Conservation (phyloP, 1,140 invertebrate species). For the Heliconius himera region DNA sequence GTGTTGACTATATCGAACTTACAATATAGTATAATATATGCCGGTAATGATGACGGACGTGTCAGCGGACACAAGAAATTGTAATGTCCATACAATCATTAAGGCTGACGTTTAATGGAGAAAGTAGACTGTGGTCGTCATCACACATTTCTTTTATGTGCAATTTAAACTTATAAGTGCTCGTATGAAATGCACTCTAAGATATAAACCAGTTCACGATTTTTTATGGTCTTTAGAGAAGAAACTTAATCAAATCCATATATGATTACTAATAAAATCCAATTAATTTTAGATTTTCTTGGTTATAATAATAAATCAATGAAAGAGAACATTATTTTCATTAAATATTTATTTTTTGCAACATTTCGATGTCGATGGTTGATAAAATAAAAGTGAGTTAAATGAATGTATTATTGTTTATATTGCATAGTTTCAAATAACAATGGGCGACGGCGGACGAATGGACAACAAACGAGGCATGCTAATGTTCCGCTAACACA, state of each 20-base stretch:
- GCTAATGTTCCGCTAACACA: constrained; percentile 40
- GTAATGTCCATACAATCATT: constrained; percentile 43
- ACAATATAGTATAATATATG: constrained; percentile 2
- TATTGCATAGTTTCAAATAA: constrained; percentile 11
- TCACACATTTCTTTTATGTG: constrained; percentile 40
- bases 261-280: background rate
- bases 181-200: background rate
- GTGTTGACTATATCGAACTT: background rate
- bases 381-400: background rate
- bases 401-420: background rate
- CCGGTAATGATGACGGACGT: constrained; percentile 30
- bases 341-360: background rate
- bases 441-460: constrained; percentile 23
- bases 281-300: background rate
- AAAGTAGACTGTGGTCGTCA: constrained; percentile 39
- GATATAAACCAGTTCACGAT: constrained; percentile 11
- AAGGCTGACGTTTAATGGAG: constrained; percentile 40
- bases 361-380: too few species aligned
- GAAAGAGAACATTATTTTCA: background rate
- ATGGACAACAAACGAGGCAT: constrained; percentile 35
- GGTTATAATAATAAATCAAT: background rate
- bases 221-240: constrained; percentile 1
- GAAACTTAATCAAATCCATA: background rate
- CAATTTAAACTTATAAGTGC: constrained; percentile 27
- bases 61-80: constrained; percentile 33